Evolutionary conservation across 2,113 vertebrate species (phyloP), one percentile per base, ranked within the genome.

Genomic region (Alethe castanea): DNA sequence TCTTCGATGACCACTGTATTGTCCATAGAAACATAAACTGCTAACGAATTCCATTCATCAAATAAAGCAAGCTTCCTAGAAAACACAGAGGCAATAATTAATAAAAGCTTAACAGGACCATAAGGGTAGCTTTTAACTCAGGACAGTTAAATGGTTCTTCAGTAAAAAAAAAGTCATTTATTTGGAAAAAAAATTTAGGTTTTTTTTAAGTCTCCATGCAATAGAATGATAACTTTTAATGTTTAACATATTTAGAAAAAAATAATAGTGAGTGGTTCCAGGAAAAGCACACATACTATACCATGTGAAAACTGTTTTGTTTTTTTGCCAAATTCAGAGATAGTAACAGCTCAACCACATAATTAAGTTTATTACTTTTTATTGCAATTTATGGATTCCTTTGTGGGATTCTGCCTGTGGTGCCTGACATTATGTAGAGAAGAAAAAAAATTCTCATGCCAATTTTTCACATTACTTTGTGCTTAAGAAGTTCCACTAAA

Each of bases 1-100:
- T 98, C 98, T 97, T 98, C 98, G 70, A 98, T 98, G 95, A 98
- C 98, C 88, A 98, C 98, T 13, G 98, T 98, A 67, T 98, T 98
- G 97, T 98, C 98, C 98, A 98, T 98, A 31, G 98, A 98, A 52
- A 98, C 98, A 94, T 98, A 98, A 95, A 98, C 98, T 50, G 98
- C 98, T 95, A 98, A 92, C 2, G 98, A 98, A 93, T 98, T 98
- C 98, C 98, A 98, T 67, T 98, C 98, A 54, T 98, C 98, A 98
- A 98, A 98, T 88, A 98, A 97, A 95, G 98, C 98, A 86, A 98
- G 98, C 95, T 98, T 98, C 96, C 98, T 98, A 95, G 47, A 97
- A 96, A 97, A 90, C 74, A 97, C 64, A n/a, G 66, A 87, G 29
- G 18, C 29, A 65, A 36, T 54, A 91, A 70, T 90, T 83, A 74